Evolutionary conservation across 2,888 invertebrate genomes (phyloP).

Genomic region (Cosmorhoe ocellata): DNA sequence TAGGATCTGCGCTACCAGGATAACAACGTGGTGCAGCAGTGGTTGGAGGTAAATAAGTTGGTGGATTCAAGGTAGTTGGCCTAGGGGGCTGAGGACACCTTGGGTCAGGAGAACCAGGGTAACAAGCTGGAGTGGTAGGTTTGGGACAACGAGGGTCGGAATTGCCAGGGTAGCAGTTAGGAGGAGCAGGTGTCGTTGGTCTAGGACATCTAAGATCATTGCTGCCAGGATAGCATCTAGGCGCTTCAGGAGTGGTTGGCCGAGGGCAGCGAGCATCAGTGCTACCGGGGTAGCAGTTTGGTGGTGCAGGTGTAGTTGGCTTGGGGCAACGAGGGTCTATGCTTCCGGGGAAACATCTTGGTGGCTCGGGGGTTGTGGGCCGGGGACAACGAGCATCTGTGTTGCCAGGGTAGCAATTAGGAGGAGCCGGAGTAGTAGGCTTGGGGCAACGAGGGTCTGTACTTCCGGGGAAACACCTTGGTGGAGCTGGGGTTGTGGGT

Average conservation of each 20-base stretch:
- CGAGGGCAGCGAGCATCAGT: constrained; percentile 44
- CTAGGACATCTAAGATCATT: constrained; percentile 55
- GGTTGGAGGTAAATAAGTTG: constrained; percentile 44
- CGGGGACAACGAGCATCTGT: constrained; percentile 41
- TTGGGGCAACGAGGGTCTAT: constrained; percentile 21
- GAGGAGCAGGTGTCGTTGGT: constrained; percentile 42
- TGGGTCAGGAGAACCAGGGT: constrained; percentile 37
- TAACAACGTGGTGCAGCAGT: constrained; percentile 34
- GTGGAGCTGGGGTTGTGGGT: constrained; percentile 37
- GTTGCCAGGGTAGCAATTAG: constrained; percentile 27
- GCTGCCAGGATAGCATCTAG: constrained; percentile 48
- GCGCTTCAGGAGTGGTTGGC: constrained; percentile 42
- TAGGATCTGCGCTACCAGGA: constrained; percentile 34
- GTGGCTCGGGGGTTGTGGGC: constrained; percentile 39
- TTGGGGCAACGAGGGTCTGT: constrained; percentile 33
- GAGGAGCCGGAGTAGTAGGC: background rate
- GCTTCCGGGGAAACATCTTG: constrained; percentile 48
- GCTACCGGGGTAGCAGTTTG: constrained; percentile 46
- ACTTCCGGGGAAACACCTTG: constrained; percentile 34
- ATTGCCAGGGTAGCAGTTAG: constrained; percentile 49
- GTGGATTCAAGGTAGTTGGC: constrained; percentile 46
- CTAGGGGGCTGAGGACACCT: constrained; percentile 49
- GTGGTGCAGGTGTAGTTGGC: constrained; percentile 30
- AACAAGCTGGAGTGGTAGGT: constrained; percentile 22
- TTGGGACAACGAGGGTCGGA: constrained; percentile 48